These are phyloP conservation scores for Neolamprologus cancellatus DNA, from an alignment of 2,113 vertebrate species.

Conservation along the genomic window DNA sequence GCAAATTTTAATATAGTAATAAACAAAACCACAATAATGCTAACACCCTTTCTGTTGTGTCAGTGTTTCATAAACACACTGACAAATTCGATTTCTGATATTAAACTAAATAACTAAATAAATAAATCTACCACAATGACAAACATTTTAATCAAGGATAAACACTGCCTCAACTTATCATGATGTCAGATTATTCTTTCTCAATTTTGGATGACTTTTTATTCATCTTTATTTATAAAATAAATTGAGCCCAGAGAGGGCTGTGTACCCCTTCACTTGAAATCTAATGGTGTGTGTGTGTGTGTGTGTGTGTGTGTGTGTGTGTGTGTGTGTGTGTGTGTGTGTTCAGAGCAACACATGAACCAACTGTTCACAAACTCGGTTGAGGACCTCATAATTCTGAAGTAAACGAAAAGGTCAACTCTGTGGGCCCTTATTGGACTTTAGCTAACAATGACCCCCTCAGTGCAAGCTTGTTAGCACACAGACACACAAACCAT, in stretches of 20 bases:
- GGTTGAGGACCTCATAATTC: constrained; percentile 3
- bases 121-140: neutral
- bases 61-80: neutral
- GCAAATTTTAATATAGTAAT: neutral
- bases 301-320: neutral
- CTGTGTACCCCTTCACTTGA: neutral
- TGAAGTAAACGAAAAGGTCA: constrained; percentile 43
- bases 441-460: constrained; percentile 62
- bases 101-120: neutral
- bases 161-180: accelerated
- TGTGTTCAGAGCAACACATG: neutral
- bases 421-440: constrained; percentile 37
- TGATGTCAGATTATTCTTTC: accelerated
- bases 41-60: neutral
- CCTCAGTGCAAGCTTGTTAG: constrained; percentile 57
- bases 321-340: neutral
- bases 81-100: neutral
- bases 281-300: neutral
- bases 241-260: neutral
- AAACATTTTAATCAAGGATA: neutral
- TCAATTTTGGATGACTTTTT: accelerated
- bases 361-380: constrained; percentile 8
- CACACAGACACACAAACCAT: constrained; percentile 32
- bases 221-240: neutral
- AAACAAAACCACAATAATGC: neutral